phyloP scores from a whole-genome alignment of 2,888 invertebrate genomes.

The Troglohyphantes excavatus region DNA sequence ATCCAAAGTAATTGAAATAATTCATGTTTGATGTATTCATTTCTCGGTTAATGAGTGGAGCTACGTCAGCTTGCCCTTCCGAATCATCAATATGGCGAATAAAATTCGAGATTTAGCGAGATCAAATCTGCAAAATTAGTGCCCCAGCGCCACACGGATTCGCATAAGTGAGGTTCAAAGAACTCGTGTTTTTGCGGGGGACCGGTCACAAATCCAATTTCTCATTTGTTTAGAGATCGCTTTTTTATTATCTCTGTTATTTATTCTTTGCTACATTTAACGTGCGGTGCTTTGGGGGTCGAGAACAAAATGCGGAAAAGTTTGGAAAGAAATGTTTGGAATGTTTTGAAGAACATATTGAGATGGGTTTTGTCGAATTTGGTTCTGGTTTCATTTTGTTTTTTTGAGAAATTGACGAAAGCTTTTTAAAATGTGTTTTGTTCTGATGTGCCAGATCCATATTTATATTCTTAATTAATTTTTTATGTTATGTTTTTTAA shows the following conservation, averaged over 20 bases:
- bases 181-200: slow-evolving; percentile 65
- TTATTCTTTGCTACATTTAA: neutral
- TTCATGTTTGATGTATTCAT: slow-evolving; percentile 71
- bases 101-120: slow-evolving; percentile 79
- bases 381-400: too few species aligned
- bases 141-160: slow-evolving; percentile 79
- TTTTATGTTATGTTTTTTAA: too few species aligned
- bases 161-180: slow-evolving; percentile 78
- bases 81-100: slow-evolving; percentile 79
- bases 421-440: too few species aligned
- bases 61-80: slow-evolving; percentile 79
- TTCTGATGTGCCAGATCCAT: too few species aligned
- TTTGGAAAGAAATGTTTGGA: neutral
- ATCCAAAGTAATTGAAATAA: slow-evolving; percentile 62
- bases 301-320: neutral
- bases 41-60: slow-evolving; percentile 72
- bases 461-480: too few species aligned
- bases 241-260: neutral
- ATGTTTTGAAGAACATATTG: too few species aligned
- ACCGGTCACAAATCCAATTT: slow-evolving; percentile 42
- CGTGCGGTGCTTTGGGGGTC: neutral
- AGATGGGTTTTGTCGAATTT: neutral
- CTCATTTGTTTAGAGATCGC: neutral
- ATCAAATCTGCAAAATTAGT: slow-evolving; percentile 79
- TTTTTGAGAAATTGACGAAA: too few species aligned